Conservation (phyloP, 2,888 invertebrate species). For the Geotrupes spiniger region DNA sequence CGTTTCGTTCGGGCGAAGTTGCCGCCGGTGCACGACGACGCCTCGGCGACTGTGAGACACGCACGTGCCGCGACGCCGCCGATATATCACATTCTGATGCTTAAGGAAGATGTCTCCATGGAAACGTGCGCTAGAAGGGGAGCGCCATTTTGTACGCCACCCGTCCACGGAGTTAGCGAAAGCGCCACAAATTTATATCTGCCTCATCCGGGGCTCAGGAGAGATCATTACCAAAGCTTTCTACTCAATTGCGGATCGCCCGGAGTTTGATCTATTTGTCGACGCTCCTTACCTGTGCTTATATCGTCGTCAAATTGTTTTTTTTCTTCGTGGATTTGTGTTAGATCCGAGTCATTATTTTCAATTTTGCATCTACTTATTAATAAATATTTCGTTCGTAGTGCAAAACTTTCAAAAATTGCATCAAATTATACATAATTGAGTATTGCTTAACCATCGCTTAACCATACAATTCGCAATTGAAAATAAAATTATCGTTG, state of each 20-base stretch:
- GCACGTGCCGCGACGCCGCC: conserved; percentile 34
- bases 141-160: conserved; percentile 46
- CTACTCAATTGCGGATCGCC: conserved; percentile 54
- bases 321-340: too few relatives aligned
- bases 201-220: conserved; percentile 52
- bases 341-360: too few relatives aligned
- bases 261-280: conserved; percentile 53
- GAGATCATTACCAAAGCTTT: conserved; percentile 55
- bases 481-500: too few relatives aligned
- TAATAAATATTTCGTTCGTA: too few relatives aligned
- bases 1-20: conserved; percentile 25
- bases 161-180: conserved; percentile 47
- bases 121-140: conserved; percentile 40
- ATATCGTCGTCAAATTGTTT: conserved; percentile 33
- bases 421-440: too few relatives aligned
- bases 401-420: too few relatives aligned
- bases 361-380: too few relatives aligned
- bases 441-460: too few relatives aligned
- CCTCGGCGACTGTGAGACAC: conserved; percentile 33
- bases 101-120: conserved; percentile 48
- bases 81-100: conserved; percentile 33
- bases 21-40: conserved; percentile 34
- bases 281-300: conserved; percentile 40
- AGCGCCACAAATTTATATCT: conserved; percentile 54
- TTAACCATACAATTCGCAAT: too few relatives aligned